Conservation (phyloP, 2,888 invertebrate genomes). For the Catocala fraxini region DNA sequence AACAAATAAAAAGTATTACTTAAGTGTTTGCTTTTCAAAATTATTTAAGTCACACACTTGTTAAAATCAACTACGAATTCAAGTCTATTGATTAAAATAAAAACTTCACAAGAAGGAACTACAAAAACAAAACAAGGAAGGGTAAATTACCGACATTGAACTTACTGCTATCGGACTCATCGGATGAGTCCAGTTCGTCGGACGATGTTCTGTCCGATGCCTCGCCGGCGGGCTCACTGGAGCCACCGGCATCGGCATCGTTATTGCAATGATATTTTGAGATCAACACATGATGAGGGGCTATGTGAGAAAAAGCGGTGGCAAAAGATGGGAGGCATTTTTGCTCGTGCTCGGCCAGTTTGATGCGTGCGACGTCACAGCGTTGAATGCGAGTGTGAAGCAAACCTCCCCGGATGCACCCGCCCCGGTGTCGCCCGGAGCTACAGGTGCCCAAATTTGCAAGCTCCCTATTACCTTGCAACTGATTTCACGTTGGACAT, state of each 20-base stretch:
- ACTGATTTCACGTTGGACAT: neutral
- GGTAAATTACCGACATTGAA: neutral
- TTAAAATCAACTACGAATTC: no score
- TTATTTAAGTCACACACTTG: no score
- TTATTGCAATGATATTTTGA: neutral
- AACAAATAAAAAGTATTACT: no score
- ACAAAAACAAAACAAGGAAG: no score
- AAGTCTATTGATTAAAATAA: no score
- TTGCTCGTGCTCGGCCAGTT: conserved; percentile 8
- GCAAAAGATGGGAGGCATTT: conserved; percentile 13
- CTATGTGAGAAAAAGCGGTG: conserved; percentile 12
- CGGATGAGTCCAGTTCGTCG: neutral
- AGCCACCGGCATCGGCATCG: neutral
- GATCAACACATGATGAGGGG: conserved; percentile 2
- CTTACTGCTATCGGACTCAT: no score
- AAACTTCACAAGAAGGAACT: no score
- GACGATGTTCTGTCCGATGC: neutral
- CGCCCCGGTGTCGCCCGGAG: neutral
- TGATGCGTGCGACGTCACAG: neutral
- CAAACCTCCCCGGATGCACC: neutral
- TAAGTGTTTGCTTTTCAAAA: no score
- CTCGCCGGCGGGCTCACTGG: neutral
- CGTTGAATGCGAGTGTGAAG: neutral
- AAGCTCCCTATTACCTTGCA: no score
- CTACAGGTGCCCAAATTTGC: conserved; percentile 11